Base-by-base conservation (phyloP, 1,140 invertebrate species). In the Pseudomyrmex pallidus region DNA sequence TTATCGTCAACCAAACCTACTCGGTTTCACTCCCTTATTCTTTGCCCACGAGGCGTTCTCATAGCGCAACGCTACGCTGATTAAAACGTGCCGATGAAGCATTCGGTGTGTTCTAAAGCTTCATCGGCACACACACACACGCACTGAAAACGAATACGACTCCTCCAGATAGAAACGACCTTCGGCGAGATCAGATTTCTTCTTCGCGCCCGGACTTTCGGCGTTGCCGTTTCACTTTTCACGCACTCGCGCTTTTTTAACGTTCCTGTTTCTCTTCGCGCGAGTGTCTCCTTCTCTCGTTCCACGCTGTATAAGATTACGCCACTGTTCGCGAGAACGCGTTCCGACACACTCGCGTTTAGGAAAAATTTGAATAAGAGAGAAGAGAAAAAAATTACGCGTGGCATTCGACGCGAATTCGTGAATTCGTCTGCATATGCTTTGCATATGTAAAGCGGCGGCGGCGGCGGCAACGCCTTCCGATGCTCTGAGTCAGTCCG, bases 111-210 rank as follows among this genome's bases (percentile, higher is more conserved):
- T 72, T 67, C 10, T 61, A 82, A 63, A 44, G 25, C 74, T 85
- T 73, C 15, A 25, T 66, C 20, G 59, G 3, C 35, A 35, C 35
- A 76, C 63, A 57, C 46, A 76, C 63, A 57, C 46, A 25, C 22
- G 72, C 63, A 57, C 46, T 13, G 22, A 86, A 74, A 86, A 83
- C 35, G 70, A 64, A 74, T 17, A 22, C 20, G n/a, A 56, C 7
- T 62, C 0, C 13, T 22, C 22, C 48, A 74, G 17, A 52, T 74
- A 44, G 52, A 46, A 82, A 85, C 56, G 61, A 82, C 56, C 76
- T 82, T 85, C 63, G 50, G 15, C 22, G 35, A 85, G 74, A 87
- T 87, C 77, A 13, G 56, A 82, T 88, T 88, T 82, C 72, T 35
- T 35, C 35, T 35, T 35, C 50, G 15, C 48, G n/a, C 50, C 50